Evolutionary conservation across 2,113 vertebrate genomes (phyloP).

Genomic region (Machaerirhynchus nigripectus): DNA sequence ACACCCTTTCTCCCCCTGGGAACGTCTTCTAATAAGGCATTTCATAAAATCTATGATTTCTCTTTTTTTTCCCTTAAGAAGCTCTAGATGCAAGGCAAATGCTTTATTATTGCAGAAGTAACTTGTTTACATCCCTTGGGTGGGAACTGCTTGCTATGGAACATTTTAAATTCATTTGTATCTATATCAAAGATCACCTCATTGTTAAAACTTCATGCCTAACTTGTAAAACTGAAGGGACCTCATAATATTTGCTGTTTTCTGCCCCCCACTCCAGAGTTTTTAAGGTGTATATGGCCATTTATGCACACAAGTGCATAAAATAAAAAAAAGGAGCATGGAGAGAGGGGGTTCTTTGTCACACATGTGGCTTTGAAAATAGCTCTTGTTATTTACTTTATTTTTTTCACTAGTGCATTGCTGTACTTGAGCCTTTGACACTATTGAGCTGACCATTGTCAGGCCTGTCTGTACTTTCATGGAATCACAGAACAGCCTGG

Average conservation of each 20-base stretch:
- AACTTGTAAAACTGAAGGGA: neutral
- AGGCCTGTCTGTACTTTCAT: neutral
- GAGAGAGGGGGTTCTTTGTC: rapidly evolving
- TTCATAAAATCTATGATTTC: constrained; percentile 2
- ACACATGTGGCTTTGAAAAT: neutral
- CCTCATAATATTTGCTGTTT: neutral
- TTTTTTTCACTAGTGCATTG: neutral
- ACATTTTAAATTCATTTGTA: neutral
- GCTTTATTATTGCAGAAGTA: neutral
- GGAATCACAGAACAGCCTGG: neutral
- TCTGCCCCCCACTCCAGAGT: rapidly evolving
- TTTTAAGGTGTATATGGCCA: neutral
- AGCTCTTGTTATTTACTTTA: neutral
- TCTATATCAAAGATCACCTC: neutral
- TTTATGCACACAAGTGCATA: neutral
- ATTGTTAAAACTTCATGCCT: neutral
- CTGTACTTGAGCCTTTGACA: neutral
- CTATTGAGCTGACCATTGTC: neutral
- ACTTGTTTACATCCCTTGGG: neutral
- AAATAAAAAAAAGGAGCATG: neutral
- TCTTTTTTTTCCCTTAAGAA: neutral
- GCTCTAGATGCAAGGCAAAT: neutral
- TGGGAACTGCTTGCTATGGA: neutral
- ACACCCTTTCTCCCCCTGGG: neutral
- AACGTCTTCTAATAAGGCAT: neutral